Evolutionary conservation across 2,888 invertebrate genomes (phyloP).

Genomic region (Melieria omissa): DNA sequence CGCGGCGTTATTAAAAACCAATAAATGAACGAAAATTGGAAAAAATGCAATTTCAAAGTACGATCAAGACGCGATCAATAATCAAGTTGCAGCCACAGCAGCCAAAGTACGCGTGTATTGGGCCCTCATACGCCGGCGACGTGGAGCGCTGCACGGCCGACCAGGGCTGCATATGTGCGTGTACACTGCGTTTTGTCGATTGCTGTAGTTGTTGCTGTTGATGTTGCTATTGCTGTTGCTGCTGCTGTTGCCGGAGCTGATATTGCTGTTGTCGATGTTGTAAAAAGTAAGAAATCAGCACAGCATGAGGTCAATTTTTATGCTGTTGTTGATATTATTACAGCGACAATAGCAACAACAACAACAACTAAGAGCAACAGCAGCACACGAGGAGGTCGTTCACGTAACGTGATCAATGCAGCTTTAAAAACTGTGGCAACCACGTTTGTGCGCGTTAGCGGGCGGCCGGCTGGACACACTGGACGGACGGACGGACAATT

Average conservation of each 20-base stretch:
- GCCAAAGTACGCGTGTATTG: no score
- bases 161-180: not conserved
- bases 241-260: no score
- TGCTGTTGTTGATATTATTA: constrained; percentile 49
- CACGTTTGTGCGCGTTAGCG: not conserved
- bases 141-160: not conserved
- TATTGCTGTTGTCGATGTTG: no score
- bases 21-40: constrained; percentile 55
- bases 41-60: constrained; percentile 32
- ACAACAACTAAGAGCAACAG: constrained; percentile 22
- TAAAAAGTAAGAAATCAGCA: constrained; percentile 38
- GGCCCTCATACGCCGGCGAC: no score
- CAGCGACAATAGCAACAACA: constrained; percentile 41
- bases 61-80: constrained; percentile 29
- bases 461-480: not conserved
- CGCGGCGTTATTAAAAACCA: constrained; percentile 61
- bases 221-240: no score
- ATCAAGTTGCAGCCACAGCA: constrained; percentile 1
- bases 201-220: no score
- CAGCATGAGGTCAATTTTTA: constrained; percentile 54
- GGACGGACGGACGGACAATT: constrained; percentile 15
- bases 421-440: constrained; percentile 20
- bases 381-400: constrained; percentile 59
- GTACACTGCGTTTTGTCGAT: not conserved
- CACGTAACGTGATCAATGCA: constrained; percentile 37